Conservation (phyloP, 2,797 vertebrate species). For the Microcaecilia unicolor region DNA sequence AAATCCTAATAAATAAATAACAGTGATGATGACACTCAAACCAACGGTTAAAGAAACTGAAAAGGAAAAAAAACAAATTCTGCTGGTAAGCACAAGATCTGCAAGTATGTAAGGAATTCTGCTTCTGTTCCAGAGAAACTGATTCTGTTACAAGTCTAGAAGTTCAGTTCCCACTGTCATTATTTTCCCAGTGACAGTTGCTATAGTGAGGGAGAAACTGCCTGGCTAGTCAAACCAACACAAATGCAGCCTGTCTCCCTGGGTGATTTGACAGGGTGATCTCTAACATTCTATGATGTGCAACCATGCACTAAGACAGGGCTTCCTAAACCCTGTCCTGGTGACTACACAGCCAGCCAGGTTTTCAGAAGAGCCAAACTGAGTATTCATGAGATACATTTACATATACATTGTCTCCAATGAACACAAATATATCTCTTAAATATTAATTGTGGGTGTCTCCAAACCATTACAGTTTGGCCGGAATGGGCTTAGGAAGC, state of each 20-base stretch:
- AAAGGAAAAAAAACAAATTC: conserved; percentile 28
- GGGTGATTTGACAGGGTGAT: conserved; percentile 35
- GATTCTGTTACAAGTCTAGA: conserved; percentile 39
- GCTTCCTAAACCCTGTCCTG: conserved; percentile 13
- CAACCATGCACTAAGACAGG: conserved; percentile 11
- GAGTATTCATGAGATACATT: no score
- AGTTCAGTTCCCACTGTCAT: conserved; percentile 47
- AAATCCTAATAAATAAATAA: no score
- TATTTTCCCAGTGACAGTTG: conserved; percentile 36
- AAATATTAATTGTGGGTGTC: no score
- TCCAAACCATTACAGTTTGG: no score
- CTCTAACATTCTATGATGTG: conserved; percentile 23
- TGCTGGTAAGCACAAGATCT: conserved; percentile 16
- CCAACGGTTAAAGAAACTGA: conserved; percentile 7
- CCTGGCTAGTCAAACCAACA: conserved; percentile 22
- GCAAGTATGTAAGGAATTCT: conserved; percentile 51
- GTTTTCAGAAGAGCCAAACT: no score
- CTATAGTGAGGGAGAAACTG: conserved; percentile 39
- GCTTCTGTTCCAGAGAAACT: conserved; percentile 36
- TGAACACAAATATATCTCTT: no score
- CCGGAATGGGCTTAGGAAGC: no score
- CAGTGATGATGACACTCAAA: conserved; percentile 8
- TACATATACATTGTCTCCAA: no score
- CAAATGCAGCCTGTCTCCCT: conserved; percentile 45
- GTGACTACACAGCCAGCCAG: no score